A percentile compares a stretch with the other conserved stretches of the same genome.
Conservation (phyloP, 1,140 invertebrate genomes). For the Luehdorfia chinensis region DNA sequence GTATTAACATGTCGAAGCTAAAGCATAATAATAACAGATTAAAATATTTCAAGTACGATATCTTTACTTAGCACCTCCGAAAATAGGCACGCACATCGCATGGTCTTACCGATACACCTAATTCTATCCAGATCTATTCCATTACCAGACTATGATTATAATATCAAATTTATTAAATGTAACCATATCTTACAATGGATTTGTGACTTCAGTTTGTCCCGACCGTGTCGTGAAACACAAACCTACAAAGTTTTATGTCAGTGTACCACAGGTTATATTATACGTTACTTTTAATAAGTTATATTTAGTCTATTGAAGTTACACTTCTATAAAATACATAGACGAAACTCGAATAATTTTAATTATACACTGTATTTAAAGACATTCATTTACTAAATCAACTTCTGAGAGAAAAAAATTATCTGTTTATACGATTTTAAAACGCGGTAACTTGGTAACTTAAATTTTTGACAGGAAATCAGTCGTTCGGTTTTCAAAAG, state of each 20-base stretch:
- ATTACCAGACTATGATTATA: not conserved
- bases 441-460: no score
- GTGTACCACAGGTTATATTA: no score
- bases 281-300: no score
- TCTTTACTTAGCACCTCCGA: constrained; percentile 25
- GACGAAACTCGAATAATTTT: not conserved
- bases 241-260: not conserved
- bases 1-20: not conserved
- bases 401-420: no score
- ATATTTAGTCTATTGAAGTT: not conserved
- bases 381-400: no score
- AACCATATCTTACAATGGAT: not conserved
- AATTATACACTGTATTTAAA: no score
- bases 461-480: no score
- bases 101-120: constrained; percentile 21
- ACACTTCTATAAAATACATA: constrained; percentile 1
- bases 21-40: not conserved
- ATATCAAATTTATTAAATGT: not conserved
- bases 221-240: no score
- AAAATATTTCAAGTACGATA: constrained; percentile 3
- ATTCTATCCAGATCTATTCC: constrained; percentile 13
- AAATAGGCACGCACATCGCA: constrained; percentile 30
- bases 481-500: no score
- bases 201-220: not conserved
- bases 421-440: no score